A percentile compares a stretch with the other conserved stretches of the same genome.
These are phyloP conservation scores for Amiota communis DNA, from an alignment of 2,888 invertebrate genomes.

Conservation along the genomic window DNA sequence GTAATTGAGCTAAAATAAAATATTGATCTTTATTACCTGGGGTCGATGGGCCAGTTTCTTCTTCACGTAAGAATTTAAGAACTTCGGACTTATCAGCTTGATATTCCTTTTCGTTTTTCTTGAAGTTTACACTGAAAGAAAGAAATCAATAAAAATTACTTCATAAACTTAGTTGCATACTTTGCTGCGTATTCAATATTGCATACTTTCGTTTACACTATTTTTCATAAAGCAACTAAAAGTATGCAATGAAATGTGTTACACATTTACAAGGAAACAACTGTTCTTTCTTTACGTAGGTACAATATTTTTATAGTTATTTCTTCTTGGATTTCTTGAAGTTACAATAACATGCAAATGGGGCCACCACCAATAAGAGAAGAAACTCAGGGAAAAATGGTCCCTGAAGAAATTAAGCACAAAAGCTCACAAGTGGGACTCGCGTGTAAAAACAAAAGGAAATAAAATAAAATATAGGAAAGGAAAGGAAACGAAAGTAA, in stretches of 20 bases:
- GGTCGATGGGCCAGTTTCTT: slow-evolving; percentile 82
- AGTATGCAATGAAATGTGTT: slow-evolving; percentile 9
- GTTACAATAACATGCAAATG: too few relatives aligned
- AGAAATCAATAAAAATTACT: slow-evolving; percentile 13
- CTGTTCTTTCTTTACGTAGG: too few relatives aligned
- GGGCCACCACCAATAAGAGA: not conserved
- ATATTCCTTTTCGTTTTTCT: slow-evolving; percentile 94
- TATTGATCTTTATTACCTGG: slow-evolving; percentile 77
- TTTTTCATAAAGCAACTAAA: not conserved
- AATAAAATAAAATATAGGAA: not conserved
- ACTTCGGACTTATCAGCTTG: slow-evolving; percentile 91
- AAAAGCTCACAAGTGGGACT: slow-evolving; percentile 58
- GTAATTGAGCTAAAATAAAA: slow-evolving; percentile 66
- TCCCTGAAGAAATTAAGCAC: slow-evolving; percentile 66
- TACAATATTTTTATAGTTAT: too few relatives aligned
- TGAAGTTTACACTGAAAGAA: slow-evolving; percentile 88
- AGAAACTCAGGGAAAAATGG: slow-evolving; percentile 38
- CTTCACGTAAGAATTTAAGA: slow-evolving; percentile 91
- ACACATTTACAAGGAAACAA: too few relatives aligned
- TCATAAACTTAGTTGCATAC: not conserved
- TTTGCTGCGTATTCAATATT: not conserved
- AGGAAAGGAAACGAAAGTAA: too few relatives aligned
- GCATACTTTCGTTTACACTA: not conserved
- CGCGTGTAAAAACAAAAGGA: slow-evolving; percentile 43
- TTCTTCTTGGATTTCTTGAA: not conserved